A percentile compares a stretch with the other conserved stretches of the same genome.
phyloP scores from a whole-genome alignment of 2,797 vertebrate genomes.

The Rhinichthys osculus region DNA sequence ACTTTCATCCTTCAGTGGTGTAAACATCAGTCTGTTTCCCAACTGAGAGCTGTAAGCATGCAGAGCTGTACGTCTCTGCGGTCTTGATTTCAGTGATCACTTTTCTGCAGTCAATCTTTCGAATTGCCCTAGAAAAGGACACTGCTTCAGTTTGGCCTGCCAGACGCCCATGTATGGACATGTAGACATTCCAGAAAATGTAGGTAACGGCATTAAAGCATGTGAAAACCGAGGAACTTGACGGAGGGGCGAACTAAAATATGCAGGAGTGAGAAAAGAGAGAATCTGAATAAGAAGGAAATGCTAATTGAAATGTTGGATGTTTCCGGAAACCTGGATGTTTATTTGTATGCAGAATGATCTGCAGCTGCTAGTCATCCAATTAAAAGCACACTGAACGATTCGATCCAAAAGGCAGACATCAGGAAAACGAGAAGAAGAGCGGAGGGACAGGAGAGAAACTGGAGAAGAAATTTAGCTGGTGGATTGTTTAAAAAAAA shows the following conservation, averaged over 20 bases:
- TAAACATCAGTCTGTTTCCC: conserved; percentile 3
- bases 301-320: not conserved
- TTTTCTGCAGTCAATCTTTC: conserved; percentile 25
- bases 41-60: not conserved
- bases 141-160: not conserved
- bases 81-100: conserved; percentile 1
- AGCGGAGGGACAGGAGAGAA: conserved; percentile 50
- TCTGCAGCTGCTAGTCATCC: conserved; percentile 42
- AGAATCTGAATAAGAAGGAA: conserved; percentile 1
- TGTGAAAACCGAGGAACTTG: not conserved
- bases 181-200: conserved; percentile 47
- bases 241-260: not conserved
- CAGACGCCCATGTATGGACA: conserved; percentile 34
- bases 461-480: conserved; percentile 64
- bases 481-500: conserved; percentile 43
- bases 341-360: conserved; percentile 39
- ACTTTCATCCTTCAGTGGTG: not conserved
- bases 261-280: not conserved
- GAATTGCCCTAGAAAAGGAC: conserved; percentile 7
- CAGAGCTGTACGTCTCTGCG: not conserved
- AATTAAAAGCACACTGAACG: not conserved
- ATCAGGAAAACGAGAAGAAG: not conserved
- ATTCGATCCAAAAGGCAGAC: conserved; percentile 1
- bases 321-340: conserved; percentile 30
- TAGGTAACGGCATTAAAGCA: conserved; percentile 27